Base-by-base conservation (phyloP, 2,888 invertebrate species). In the Synergus japonicus region DNA sequence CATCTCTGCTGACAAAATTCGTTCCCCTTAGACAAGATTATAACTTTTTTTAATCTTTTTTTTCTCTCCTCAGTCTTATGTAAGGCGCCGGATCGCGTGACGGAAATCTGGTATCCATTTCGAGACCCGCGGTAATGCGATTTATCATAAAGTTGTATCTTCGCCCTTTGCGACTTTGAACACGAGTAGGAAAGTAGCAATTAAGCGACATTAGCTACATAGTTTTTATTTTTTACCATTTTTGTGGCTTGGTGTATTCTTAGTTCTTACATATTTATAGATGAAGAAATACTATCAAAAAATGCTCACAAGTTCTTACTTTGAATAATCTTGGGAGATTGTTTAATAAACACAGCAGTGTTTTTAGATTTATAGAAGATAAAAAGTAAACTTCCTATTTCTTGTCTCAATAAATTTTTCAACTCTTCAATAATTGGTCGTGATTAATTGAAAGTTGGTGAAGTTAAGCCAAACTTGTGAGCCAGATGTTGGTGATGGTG, bases 81-180 rank as follows among this genome's bases (percentile, higher is more conserved):
- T 37, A 54, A 73, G 29, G 18, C 60, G 12, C 60, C 15, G 15
- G 37, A 73, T 54, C 49, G 37, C 69, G 49, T 73, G 69, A 73
- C 54, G 69, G 37, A 73, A 73, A 73, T 73, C 69, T 73, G 69
- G 49, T 54, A 46, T 73, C 46, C 49, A 73, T 73, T 73, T 54
- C 49, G 54, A 54, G 54, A 73, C 54, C 49, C 37, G 10, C 69
- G 49, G 43, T 15, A 73, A 49, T 73, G 49, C 29, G 69, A 73
- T 73, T 73, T 73, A 73, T 73, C 69, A 73, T 49, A 37, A 73
- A 73, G 69, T 73, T 49, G 37, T 73, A 73, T 73, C 69, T 37
- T 73, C 69, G n/a, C 29, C 69, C 37, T 73, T 73, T 54, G 49
- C 29, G 15, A 37, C 54, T 29, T 1, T 8, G 29, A 73, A 49